These are phyloP conservation scores for Dendrophyllia cribrosa DNA, from an alignment of 64 coral and sea anemone species.

Conservation along the genomic window DNA sequence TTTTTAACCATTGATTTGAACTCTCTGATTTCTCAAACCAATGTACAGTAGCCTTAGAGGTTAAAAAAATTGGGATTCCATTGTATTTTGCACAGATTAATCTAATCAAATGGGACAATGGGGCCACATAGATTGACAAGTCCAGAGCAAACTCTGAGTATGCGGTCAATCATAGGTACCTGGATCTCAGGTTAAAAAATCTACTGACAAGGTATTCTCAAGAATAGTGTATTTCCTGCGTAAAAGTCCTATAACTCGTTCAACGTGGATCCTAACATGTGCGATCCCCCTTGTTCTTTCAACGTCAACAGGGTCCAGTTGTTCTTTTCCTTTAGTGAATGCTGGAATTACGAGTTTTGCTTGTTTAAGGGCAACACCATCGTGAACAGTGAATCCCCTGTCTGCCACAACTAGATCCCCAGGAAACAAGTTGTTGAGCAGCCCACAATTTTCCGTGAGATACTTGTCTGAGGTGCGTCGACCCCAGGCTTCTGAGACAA, in stretches of 20 bases:
- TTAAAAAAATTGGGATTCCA: neutral
- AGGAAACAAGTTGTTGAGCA: slow-evolving; percentile 24
- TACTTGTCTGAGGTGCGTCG: slow-evolving; percentile 3
- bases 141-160: slow-evolving; percentile 45
- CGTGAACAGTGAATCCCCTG: slow-evolving; percentile 28
- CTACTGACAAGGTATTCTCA: slow-evolving; percentile 21
- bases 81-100: slow-evolving; percentile 2
- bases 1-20: slow-evolving; percentile 6
- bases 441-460: slow-evolving; percentile 19
- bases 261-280: slow-evolving; percentile 21
- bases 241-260: slow-evolving; percentile 3
- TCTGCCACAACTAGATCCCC: slow-evolving; percentile 25
- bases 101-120: slow-evolving; percentile 33
- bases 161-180: slow-evolving; percentile 53
- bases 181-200: slow-evolving; percentile 17
- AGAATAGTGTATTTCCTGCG: slow-evolving; percentile 8
- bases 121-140: slow-evolving; percentile 53
- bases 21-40: slow-evolving; percentile 1
- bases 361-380: slow-evolving; percentile 24
- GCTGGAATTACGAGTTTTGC: slow-evolving; percentile 30
- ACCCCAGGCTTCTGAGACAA: slow-evolving; percentile 30
- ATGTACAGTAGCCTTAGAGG: neutral
- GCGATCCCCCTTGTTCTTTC: slow-evolving; percentile 32
- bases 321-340: slow-evolving; percentile 26
- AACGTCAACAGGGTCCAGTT: slow-evolving; percentile 21